phyloP scores from a whole-genome alignment of 2,888 invertebrate genomes.

The Zaprionus bogoriensis region DNA sequence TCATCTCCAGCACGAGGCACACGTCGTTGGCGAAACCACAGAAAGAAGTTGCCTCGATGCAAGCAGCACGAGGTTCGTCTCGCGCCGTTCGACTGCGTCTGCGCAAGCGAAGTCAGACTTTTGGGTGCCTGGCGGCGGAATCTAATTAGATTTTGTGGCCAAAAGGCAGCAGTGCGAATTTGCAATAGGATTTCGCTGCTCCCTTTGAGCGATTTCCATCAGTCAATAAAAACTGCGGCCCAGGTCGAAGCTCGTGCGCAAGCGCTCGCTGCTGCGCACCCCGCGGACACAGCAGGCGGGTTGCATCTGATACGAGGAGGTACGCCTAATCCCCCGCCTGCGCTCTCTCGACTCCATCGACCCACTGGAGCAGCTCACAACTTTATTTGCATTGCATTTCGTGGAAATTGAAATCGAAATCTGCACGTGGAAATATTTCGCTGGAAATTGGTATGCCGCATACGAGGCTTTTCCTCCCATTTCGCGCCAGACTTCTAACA shows the following conservation, averaged over 20 bases:
- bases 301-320: slow-evolving; percentile 60
- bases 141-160: slow-evolving; percentile 78
- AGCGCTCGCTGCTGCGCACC: slow-evolving; percentile 3
- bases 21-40: slow-evolving; percentile 59
- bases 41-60: slow-evolving; percentile 31
- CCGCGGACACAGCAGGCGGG: slow-evolving; percentile 56
- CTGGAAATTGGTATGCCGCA: slow-evolving; percentile 67
- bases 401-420: slow-evolving; percentile 75
- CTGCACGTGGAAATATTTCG: slow-evolving; percentile 60
- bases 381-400: slow-evolving; percentile 70
- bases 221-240: slow-evolving; percentile 70
- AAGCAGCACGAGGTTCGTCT: slow-evolving; percentile 29
- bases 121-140: slow-evolving; percentile 38
- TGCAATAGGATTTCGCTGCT: slow-evolving; percentile 3
- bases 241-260: slow-evolving; percentile 7
- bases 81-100: slow-evolving; percentile 1
- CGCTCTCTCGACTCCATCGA: too few species aligned
- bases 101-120: slow-evolving; percentile 13
- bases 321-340: slow-evolving; percentile 12
- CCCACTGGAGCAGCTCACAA: slow-evolving; percentile 51
- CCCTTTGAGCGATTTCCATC: slow-evolving; percentile 78
- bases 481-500: slow-evolving; percentile 32
- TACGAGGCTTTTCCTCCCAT: background rate
- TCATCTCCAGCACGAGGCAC: slow-evolving; percentile 47
- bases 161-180: slow-evolving; percentile 2